Base-by-base conservation (phyloP, 30 jellyfish, hydroid and myxozoan genomes). In the Hydractinia symbiolongicarpus region DNA sequence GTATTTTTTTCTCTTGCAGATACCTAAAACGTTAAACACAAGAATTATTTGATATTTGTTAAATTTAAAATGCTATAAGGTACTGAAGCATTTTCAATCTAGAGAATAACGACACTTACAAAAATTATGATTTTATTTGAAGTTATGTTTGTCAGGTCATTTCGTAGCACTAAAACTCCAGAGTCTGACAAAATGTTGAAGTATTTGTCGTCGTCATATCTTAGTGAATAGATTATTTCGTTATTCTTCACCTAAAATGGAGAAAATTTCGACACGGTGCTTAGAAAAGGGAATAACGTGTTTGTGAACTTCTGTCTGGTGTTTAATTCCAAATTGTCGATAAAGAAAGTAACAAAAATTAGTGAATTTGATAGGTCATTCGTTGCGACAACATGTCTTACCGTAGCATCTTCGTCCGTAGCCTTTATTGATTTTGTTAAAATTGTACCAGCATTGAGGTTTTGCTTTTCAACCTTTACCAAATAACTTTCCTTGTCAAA, bases 371-470 rank as follows among this genome's bases (percentile, higher is more conserved):
- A 16, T 58, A 13, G 19, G 19, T 11, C 69, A 58, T 13, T 1
- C 40, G 74, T n/a, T 51, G 53, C 9, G n/a, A 9, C 15, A 8
- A 7, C 52, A 76, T 10, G 44, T n/a, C 85, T 51, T 16, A 77
- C 85, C 11, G 85, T 77, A 17, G 79, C 85, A 54, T 77, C 85
- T 5, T 57, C 85, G 40, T 77, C 85, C 17, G 13, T 55, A 61
- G 85, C 85, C 0, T 50, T 57, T 55, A 77, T 77, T 49, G 56
- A 53, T 5, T 60, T 61, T 61, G 62, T 49, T 16, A 77, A 9
- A 55, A 77, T 77, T 17, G 79, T 55, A 49, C 58, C 78, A 17
- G 85, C 79, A 30, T 60, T 61, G 76, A 66, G 60, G 21, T 54
- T 61, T 5, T 61, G 79, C 4, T 77, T 60, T 54, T 55, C 55